Conservation (phyloP, 2,797 vertebrate genomes). For the Eutrigla gurnardus region DNA sequence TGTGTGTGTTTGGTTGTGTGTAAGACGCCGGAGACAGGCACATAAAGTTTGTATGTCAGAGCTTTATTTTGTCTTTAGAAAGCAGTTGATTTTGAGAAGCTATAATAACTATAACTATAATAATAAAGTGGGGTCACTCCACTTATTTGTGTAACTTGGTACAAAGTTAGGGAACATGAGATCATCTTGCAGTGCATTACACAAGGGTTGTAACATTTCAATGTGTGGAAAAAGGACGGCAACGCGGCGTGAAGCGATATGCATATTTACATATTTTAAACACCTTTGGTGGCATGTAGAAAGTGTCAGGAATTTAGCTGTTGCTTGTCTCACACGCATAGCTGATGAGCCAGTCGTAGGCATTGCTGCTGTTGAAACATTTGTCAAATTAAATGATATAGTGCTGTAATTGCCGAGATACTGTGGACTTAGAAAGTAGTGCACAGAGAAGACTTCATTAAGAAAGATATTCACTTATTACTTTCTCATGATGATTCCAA, state of each 20-base stretch:
- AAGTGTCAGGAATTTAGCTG: slow-evolving; percentile 1
- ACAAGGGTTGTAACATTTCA: not conserved
- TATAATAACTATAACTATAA: too few relatives aligned
- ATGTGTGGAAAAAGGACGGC: not conserved
- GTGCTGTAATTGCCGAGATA: not conserved
- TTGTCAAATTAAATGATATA: slow-evolving; percentile 1
- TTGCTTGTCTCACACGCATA: slow-evolving; percentile 1
- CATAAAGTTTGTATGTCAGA: too few relatives aligned
- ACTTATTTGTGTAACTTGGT: too few relatives aligned
- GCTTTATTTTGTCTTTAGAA: too few relatives aligned
- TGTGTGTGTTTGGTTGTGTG: too few relatives aligned
- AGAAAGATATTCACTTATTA: too few relatives aligned
- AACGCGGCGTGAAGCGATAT: not conserved
- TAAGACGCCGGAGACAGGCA: too few relatives aligned
- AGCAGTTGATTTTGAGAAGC: too few relatives aligned
- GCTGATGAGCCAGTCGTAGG: slow-evolving; percentile 2
- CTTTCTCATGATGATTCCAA: not conserved
- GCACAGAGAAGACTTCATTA: not conserved
- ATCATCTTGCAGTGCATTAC: not conserved
- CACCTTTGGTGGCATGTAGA: not conserved
- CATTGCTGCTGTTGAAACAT: not conserved
- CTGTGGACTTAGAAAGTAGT: not conserved
- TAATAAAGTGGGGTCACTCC: too few relatives aligned
- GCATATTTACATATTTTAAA: slow-evolving; percentile 17
- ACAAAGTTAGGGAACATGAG: not conserved